Evolutionary conservation across 2,797 vertebrate genomes (phyloP).

Genomic region (Scomberomorus guttatus): DNA sequence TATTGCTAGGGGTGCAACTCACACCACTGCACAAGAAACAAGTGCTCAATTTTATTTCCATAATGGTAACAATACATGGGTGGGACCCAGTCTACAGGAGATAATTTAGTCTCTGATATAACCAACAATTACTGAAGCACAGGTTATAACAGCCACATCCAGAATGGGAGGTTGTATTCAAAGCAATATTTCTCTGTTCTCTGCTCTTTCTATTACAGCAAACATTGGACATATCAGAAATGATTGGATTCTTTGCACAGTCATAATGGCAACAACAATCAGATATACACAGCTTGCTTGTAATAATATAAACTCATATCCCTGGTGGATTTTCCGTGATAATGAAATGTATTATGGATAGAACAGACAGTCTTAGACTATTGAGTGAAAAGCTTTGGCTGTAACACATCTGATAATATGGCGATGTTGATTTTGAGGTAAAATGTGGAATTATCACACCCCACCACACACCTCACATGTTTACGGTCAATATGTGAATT

Average conservation of each 20-base stretch:
- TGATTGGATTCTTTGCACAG: constrained; percentile 54
- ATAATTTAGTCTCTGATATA: constrained; percentile 11
- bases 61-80: constrained; percentile 45
- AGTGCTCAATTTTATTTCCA: constrained; percentile 53
- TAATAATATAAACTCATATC: constrained; percentile 53
- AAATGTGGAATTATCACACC: constrained; percentile 30
- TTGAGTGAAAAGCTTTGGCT: constrained; percentile 33
- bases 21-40: constrained; percentile 45
- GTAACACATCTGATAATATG: constrained; percentile 3
- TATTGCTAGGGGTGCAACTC: constrained; percentile 41
- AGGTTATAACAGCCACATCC: constrained; percentile 4
- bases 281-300: constrained; percentile 47
- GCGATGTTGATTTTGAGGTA: constrained; percentile 16
- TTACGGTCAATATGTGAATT: constrained; percentile 14
- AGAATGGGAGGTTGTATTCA: constrained; percentile 25
- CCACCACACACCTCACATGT: constrained; percentile 2
- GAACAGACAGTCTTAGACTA: constrained; percentile 35
- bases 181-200: constrained; percentile 10
- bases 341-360: constrained; percentile 44
- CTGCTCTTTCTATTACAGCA: constrained; percentile 32
- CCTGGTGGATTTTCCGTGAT: constrained; percentile 43
- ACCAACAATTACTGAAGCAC: constrained; percentile 20
- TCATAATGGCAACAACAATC: constrained; percentile 42
- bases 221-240: constrained; percentile 40
- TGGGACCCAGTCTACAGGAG: constrained; percentile 17